These are phyloP conservation scores for Oxystoma pomonae DNA, from an alignment of 2,888 invertebrate genomes.

Conservation along the genomic window DNA sequence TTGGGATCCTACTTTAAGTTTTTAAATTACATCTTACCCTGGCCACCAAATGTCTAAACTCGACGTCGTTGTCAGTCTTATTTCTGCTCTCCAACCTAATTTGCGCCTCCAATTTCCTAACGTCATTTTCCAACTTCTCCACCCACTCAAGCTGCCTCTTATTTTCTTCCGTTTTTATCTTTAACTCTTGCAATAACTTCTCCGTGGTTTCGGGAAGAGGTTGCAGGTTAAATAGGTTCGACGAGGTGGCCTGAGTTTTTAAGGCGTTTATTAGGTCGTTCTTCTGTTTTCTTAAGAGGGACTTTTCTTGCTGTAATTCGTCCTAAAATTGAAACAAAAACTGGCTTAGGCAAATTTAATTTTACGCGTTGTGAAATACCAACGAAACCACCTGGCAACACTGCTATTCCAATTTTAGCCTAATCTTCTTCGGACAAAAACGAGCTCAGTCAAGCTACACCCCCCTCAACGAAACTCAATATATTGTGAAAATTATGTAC, in stretches of 20 bases:
- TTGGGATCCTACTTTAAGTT: too few relatives aligned
- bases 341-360: too few relatives aligned
- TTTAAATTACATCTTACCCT: too few relatives aligned
- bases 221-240: conserved; percentile 3
- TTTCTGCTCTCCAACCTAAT: conserved; percentile 47
- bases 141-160: conserved; percentile 49
- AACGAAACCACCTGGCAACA: too few relatives aligned
- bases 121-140: conserved; percentile 47
- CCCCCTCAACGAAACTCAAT: too few relatives aligned
- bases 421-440: too few relatives aligned
- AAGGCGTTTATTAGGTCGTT: conserved; percentile 39
- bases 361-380: too few relatives aligned
- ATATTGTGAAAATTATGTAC: too few relatives aligned
- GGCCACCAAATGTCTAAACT: conserved; percentile 40
- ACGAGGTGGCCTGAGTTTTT: conserved; percentile 39
- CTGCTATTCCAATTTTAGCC: too few relatives aligned
- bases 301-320: conserved; percentile 50
- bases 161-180: conserved; percentile 51
- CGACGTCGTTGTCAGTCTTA: conserved; percentile 30
- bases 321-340: conserved; percentile 41
- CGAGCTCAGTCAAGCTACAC: too few relatives aligned
- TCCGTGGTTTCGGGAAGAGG: conserved; percentile 24
- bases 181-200: conserved; percentile 47
- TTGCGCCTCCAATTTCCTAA: conserved; percentile 48
- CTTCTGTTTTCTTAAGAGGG: conserved; percentile 47